Percentiles rank a stretch among this genome's conserved stretches.
phyloP scores from a whole-genome alignment of 37 sponge, comb jelly and placozoan genomes.

The Axinella damicornis region DNA sequence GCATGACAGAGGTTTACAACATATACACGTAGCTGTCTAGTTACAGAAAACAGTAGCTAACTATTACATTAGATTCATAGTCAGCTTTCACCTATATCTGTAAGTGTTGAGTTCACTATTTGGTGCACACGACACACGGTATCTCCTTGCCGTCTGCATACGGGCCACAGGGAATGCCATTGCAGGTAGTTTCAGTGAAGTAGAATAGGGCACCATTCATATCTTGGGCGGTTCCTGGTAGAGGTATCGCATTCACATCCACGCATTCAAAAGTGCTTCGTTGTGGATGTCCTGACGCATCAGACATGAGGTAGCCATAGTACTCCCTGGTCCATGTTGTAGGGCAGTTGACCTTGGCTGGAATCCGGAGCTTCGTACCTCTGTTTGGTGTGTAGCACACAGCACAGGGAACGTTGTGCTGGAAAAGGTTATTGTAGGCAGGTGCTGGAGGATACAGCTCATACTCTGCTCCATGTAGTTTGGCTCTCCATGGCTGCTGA shows the following conservation, averaged over 20 bases:
- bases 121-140: constrained; percentile 67
- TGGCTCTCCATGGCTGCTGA: neutral
- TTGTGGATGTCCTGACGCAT: neutral
- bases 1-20: too few relatives aligned
- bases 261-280: constrained; percentile 42
- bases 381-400: constrained; percentile 33
- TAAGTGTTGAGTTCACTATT: too few relatives aligned
- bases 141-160: too few relatives aligned
- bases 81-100: too few relatives aligned
- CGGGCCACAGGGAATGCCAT: neutral
- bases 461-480: too few relatives aligned
- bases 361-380: constrained; percentile 25
- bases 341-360: constrained; percentile 42
- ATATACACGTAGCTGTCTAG: too few relatives aligned
- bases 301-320: constrained; percentile 55
- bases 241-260: constrained; percentile 12
- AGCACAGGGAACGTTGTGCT: constrained; percentile 52
- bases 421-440: neutral
- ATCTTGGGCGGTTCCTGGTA: constrained; percentile 27
- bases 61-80: too few relatives aligned
- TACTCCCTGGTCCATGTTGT: constrained; percentile 48
- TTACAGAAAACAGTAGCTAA: too few relatives aligned
- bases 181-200: constrained; percentile 49
- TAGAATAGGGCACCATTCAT: constrained; percentile 42
- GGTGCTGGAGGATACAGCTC: neutral